Conservation (phyloP, 2,113 vertebrate species). For the Suricata suricatta region DNA sequence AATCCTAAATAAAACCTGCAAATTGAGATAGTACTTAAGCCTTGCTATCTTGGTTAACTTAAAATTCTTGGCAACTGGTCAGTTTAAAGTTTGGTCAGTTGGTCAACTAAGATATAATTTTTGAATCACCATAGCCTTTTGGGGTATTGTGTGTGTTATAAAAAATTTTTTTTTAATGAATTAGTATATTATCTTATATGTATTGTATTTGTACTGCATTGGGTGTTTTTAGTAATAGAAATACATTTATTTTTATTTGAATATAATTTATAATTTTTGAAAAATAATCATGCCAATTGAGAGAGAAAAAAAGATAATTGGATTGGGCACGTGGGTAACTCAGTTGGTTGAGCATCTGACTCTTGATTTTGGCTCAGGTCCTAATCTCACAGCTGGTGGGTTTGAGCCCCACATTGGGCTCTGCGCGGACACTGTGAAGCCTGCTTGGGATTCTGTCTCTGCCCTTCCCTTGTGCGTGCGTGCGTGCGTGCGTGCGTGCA, state of each 20-base stretch:
- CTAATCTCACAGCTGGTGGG: no score
- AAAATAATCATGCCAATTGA: constrained; percentile 35
- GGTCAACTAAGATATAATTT: not conserved
- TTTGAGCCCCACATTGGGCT: no score
- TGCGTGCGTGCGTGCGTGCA: no score
- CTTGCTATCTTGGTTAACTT: not conserved
- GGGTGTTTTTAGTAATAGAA: not conserved
- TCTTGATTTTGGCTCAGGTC: no score
- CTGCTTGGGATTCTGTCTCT: no score
- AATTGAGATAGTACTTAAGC: not conserved
- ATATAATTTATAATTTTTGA: not conserved
- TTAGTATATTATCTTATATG: not conserved
- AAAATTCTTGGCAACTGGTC: constrained; percentile 3
- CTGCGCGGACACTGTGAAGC: no score
- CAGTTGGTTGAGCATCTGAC: no score
- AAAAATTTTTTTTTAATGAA: not conserved
- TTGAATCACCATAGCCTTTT: not conserved
- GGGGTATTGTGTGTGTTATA: not conserved
- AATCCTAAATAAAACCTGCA: constrained; percentile 14
- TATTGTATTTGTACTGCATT: not conserved
- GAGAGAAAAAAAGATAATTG: not conserved
- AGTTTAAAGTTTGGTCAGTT: constrained; percentile 43
- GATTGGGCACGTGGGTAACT: no score
- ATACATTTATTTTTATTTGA: not conserved
- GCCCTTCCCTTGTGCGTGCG: no score